Evolutionary conservation across 2,797 vertebrate genomes (phyloP).

Genomic region (Peromyscus attwateri): DNA sequence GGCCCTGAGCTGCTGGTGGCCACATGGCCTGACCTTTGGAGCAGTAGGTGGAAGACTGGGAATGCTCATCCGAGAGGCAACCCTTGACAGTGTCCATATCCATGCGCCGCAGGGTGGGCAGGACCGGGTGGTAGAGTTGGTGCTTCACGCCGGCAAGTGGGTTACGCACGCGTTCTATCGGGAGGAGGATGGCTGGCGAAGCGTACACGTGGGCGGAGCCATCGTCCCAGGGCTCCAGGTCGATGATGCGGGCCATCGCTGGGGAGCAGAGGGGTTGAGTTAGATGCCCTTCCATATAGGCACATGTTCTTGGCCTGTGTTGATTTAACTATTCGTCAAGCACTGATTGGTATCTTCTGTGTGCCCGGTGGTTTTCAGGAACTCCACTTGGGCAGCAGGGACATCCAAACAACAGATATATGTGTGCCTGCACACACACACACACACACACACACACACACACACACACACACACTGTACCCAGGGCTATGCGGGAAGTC

Average conservation of each 20-base stretch:
- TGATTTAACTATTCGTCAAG: background rate
- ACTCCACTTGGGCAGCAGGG: background rate
- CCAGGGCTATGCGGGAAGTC: background rate
- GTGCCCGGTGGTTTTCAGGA: background rate
- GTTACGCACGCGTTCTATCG: background rate
- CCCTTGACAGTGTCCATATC: conserved; percentile 82
- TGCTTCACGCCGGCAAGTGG: conserved; percentile 81
- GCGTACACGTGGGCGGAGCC: background rate
- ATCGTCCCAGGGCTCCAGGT: conserved; percentile 74
- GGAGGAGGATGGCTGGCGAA: conserved; percentile 60
- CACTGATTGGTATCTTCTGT: conserved; percentile 21
- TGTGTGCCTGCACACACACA: background rate
- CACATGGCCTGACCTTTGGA: conserved; percentile 66
- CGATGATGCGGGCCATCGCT: conserved; percentile 76
- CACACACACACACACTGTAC: background rate
- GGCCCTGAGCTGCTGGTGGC: rapidly evolving
- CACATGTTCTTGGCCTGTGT: background rate
- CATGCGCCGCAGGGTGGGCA: conserved; percentile 85
- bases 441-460: background rate
- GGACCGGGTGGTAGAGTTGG: conserved; percentile 82
- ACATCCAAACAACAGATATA: background rate
- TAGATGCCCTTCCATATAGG: background rate
- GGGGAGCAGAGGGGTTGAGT: background rate
- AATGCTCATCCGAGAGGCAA: conserved; percentile 81
- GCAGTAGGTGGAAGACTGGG: conserved; percentile 78